Base-by-base conservation (phyloP, 2,113 vertebrate species). In the Gavia stellata region DNA sequence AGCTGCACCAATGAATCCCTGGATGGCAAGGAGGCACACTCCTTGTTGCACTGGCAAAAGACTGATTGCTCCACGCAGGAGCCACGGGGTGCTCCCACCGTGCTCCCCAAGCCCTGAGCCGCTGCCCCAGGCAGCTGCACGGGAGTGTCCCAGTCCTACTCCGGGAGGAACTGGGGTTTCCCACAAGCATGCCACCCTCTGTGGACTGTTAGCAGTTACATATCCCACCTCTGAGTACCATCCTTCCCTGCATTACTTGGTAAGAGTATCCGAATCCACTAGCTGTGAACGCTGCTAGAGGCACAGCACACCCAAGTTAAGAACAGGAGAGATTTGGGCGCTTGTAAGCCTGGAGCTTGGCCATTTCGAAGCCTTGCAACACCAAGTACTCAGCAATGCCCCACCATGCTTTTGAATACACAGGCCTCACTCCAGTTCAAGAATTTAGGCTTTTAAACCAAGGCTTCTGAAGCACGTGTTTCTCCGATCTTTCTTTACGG, bases 31-130 rank as follows among this genome's bases (percentile, higher is more conserved):
- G 9, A 24, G 10, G 3, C 25, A 53, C 17, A 74, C 12, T 5
- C 2, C n/a, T 4, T 8, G 3, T 9, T 9, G 14, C 3, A 19
- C 28, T 11, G 16, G 33, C 7, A 52, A 38, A 61, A 53, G 31
- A 15, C 24, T 2, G 0, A 28, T 24, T 12, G 29, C 5, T 63
- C 44, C 49, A 44, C 2, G 3, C 29, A 17, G 4, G 1, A 38
- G 16, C 1, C 6, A 0, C 0, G 1, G 25, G 10, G 4, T 33
- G 3, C 0, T 62, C 55, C 45, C n/a, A 17, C 62, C 3, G 0
- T 2, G 12, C 15, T 38, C 10, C 62, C 31, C 28, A n/a, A 74
- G 34, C 33, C 71, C 40, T 1, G 4, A 63, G 47, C 17, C 3
- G 1, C 70, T 15, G 23, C 9, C 10, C 17, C 45, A 63, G 62